Conservation (phyloP, 2,888 invertebrate species). For the Protodeltote pygarga region DNA sequence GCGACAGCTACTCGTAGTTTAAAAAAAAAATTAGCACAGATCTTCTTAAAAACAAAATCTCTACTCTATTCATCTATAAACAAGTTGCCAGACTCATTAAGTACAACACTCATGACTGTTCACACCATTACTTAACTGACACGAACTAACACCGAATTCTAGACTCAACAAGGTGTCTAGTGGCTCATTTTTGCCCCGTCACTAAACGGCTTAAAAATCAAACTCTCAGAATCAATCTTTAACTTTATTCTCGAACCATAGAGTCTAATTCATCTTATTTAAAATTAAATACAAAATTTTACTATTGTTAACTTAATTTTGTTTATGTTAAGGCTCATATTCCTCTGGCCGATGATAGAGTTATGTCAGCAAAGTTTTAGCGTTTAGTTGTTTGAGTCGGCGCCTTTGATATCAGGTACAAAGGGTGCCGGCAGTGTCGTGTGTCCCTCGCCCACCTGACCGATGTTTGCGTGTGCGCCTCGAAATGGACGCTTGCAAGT, state of each 20-base stretch:
- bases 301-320: background rate
- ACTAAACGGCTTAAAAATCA: slow-evolving; percentile 44
- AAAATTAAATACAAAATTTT: background rate
- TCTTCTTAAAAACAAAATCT: too few relatives aligned
- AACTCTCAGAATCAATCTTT: background rate
- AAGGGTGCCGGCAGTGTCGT: slow-evolving; percentile 83
- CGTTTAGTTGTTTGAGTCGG: slow-evolving; percentile 74
- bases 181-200: slow-evolving; percentile 55
- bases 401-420: slow-evolving; percentile 77
- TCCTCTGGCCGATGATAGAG: slow-evolving; percentile 20
- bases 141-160: slow-evolving; percentile 69
- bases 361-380: slow-evolving; percentile 46
- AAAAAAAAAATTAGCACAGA: too few relatives aligned
- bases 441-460: slow-evolving; percentile 82
- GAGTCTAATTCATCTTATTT: background rate
- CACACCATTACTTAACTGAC: slow-evolving; percentile 60
- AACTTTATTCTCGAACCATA: rapidly evolving
- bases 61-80: slow-evolving; percentile 30
- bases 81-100: slow-evolving; percentile 46
- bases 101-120: slow-evolving; percentile 54
- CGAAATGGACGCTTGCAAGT: slow-evolving; percentile 38
- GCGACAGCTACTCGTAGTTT: too few relatives aligned
- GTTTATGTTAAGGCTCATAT: slow-evolving; percentile 1
- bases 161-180: slow-evolving; percentile 82
- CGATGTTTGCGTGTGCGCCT: slow-evolving; percentile 67